Evolutionary conservation across 1,140 invertebrate species (phyloP), one percentile per base, ranked within the genome.

Genomic region (Rhopalosiphum maidis): DNA sequence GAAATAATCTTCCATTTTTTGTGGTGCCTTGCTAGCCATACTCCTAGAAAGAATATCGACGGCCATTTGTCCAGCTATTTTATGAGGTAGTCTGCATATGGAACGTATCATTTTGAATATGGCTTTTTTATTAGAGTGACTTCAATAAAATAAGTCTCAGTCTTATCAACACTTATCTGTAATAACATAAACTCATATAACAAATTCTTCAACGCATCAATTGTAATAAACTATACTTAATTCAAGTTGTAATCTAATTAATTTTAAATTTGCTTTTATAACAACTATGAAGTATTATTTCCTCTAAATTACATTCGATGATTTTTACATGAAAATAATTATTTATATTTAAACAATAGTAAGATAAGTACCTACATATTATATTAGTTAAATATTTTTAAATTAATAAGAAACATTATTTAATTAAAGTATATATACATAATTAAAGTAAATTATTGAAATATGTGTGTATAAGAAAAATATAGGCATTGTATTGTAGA

Each of bases 1-100:
- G 94, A 98, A 97, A 94, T 95, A 96, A 88, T 96, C 95, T 91
- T 96, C 95, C 96, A 96, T 96, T 86, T n/a, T 93, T 91, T 43
- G 41, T 54, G 68, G 68, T 11, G 68, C 23, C 22, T 91, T 41
- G 4, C 55, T 2, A 82, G 60, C 25, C 60, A 91, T 77, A 68
- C 8, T 77, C 30, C 90, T 82, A 25, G 41, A 48, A 35, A 91
- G 60, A 35, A 82, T 46, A 37, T 82, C 30, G 15, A 77, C 60
- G 5, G 55, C 68, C 22, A 43, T 82, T 48, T 91, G 37, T n/a
- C 90, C 43, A 48, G 41, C 21, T 11, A 91, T n/a, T 48, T 51
- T 82, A 22, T 30, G 15, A 41, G 35, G 43, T 77, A 91, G 30
- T 41, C 25, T 41, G 23, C 23, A 91, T 23, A 91, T 35, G 23